Evolutionary conservation across 2,888 invertebrate genomes (phyloP).

Genomic region (Pseudococcus viburni): DNA sequence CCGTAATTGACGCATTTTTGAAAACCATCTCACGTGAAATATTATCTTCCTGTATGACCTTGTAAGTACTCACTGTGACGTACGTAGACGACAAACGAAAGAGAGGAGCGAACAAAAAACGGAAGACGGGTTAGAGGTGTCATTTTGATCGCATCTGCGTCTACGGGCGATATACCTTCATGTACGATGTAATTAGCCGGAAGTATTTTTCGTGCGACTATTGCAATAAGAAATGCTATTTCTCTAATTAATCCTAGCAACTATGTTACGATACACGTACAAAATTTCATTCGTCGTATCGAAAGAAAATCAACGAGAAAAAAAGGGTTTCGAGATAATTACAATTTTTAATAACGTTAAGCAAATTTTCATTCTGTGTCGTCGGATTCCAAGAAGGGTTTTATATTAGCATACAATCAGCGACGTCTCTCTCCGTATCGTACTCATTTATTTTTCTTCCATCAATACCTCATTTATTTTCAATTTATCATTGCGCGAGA

Average conservation of each 20-base stretch:
- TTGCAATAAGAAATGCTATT: not conserved
- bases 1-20: conserved; percentile 55
- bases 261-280: not conserved
- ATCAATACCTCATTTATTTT: conserved; percentile 67
- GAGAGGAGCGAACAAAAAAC: conserved; percentile 11
- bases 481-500: conserved; percentile 65
- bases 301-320: not conserved
- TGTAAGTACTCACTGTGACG: conserved; percentile 41
- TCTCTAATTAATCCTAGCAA: not conserved
- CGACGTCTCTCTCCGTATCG: conserved; percentile 51
- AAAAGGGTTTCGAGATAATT: conserved; percentile 65
- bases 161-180: not conserved
- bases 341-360: conserved; percentile 65
- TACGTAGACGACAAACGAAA: conserved; percentile 4
- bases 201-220: conserved; percentile 24
- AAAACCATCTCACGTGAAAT: conserved; percentile 60
- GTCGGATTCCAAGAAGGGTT: conserved; percentile 63
- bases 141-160: conserved; percentile 59
- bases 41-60: conserved; percentile 65
- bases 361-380: conserved; percentile 56
- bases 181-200: conserved; percentile 15
- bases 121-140: conserved; percentile 64
- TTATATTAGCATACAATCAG: conserved; percentile 66
- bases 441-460: conserved; percentile 66
- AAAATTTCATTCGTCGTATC: conserved; percentile 1